A percentile compares a stretch with the other conserved stretches of the same genome.
These are phyloP conservation scores for Sebastes diploproa DNA, from an alignment of 2,797 vertebrate genomes.

Conservation along the genomic window DNA sequence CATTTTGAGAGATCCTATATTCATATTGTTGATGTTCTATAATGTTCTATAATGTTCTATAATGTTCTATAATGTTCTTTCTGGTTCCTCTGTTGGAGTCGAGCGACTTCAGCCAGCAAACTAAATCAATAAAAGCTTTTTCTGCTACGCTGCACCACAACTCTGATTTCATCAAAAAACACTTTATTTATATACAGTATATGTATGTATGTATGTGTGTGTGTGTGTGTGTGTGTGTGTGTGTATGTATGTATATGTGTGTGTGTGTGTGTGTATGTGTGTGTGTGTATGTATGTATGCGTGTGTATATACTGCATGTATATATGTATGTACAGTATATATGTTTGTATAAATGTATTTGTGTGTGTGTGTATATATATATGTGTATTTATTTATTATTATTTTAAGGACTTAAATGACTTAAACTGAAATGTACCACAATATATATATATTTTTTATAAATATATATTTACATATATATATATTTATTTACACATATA, in stretches of 20 bases:
- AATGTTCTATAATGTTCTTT: conserved; percentile 69
- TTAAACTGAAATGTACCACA: too few species aligned
- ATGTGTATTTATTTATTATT: too few species aligned
- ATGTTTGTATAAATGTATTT: too few species aligned
- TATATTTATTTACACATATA: neutral
- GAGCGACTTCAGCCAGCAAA: conserved; percentile 68
- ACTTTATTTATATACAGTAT: too few species aligned
- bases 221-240: fast-evolving
- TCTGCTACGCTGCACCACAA: conserved; percentile 54
- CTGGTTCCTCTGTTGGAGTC: conserved; percentile 67
- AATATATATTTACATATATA: neutral
- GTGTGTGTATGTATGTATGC: too few species aligned
- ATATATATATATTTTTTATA: too few species aligned
- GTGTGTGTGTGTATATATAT: fast-evolving
- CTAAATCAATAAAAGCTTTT: conserved; percentile 85
- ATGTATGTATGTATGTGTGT: fast-evolving
- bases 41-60: conserved; percentile 68
- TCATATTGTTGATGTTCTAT: conserved; percentile 75
- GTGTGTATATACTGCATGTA: too few species aligned
- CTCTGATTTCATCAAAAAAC: neutral
- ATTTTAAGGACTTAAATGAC: too few species aligned
- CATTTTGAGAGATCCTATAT: conserved; percentile 76
- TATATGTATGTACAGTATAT: too few species aligned
- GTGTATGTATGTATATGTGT: fast-evolving
- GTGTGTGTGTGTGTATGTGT: too few species aligned